phyloP scores from a whole-genome alignment of 2,797 vertebrate species.

The Hippoglossus hippoglossus region DNA sequence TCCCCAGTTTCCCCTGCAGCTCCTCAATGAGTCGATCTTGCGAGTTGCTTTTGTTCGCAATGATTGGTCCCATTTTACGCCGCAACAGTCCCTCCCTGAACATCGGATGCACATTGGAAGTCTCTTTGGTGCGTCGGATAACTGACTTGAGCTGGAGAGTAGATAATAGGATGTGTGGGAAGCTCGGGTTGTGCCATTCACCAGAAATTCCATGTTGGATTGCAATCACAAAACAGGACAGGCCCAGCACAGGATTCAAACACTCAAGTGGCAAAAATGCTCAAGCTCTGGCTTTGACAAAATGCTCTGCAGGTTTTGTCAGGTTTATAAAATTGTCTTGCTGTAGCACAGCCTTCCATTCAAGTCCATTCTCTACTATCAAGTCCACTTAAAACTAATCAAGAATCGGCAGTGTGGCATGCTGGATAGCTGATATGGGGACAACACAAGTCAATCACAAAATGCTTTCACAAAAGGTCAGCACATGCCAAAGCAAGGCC shows the following conservation, averaged over 20 bases:
- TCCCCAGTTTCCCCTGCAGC: slow-evolving; percentile 93
- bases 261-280: slow-evolving; percentile 39
- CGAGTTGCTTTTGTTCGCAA: slow-evolving; percentile 91
- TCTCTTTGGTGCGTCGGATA: slow-evolving; percentile 96
- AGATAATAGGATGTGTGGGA: slow-evolving; percentile 52
- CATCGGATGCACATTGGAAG: slow-evolving; percentile 93
- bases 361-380: slow-evolving; percentile 28
- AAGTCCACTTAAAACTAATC: slow-evolving; percentile 14
- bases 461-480: slow-evolving; percentile 42
- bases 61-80: slow-evolving; percentile 90
- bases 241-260: slow-evolving; percentile 16
- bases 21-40: slow-evolving; percentile 93
- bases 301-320: slow-evolving; percentile 18
- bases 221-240: slow-evolving; percentile 40
- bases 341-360: slow-evolving; percentile 31
- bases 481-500: slow-evolving; percentile 53
- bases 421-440: slow-evolving; percentile 34
- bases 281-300: slow-evolving; percentile 27
- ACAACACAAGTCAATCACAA: slow-evolving; percentile 37
- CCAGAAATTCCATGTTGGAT: slow-evolving; percentile 34
- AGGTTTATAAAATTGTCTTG: slow-evolving; percentile 20
- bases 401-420: slow-evolving; percentile 42
- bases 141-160: slow-evolving; percentile 93
- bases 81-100: slow-evolving; percentile 90
- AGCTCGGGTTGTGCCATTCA: slow-evolving; percentile 44